These are phyloP conservation scores for Radopholus similis DNA, from an alignment of 1,140 invertebrate species.

Conservation along the genomic window DNA sequence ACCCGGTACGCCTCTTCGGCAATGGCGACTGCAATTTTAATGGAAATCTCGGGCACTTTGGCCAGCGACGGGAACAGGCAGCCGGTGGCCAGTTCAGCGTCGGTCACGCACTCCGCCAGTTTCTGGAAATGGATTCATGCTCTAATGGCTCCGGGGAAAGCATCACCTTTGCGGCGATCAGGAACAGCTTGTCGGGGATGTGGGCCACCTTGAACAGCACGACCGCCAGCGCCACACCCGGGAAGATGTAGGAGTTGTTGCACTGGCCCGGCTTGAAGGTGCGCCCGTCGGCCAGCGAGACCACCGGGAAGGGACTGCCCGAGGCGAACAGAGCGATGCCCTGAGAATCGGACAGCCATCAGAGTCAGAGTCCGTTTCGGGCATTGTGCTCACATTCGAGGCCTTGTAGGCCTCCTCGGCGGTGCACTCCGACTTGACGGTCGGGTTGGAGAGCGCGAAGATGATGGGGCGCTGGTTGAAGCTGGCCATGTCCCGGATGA, in stretches of 20 bases:
- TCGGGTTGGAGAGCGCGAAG: constrained; percentile 92
- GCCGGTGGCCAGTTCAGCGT: constrained; percentile 76
- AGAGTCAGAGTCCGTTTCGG: background rate
- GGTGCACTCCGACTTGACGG: constrained; percentile 90
- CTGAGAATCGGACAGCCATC: constrained; percentile 62
- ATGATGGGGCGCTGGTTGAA: constrained; percentile 83
- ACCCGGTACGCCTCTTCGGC: constrained; percentile 78
- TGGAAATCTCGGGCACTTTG: constrained; percentile 79
- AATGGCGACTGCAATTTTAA: constrained; percentile 78
- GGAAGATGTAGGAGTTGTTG: constrained; percentile 95
- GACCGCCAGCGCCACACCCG: constrained; percentile 83
- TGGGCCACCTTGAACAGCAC: constrained; percentile 75
- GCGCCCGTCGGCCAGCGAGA: constrained; percentile 71
- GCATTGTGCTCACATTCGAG: constrained; percentile 70
- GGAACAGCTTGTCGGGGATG: constrained; percentile 82
- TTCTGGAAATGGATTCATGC: constrained; percentile 5
- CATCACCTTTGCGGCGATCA: constrained; percentile 79
- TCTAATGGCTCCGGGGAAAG: background rate
- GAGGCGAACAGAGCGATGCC: constrained; percentile 83
- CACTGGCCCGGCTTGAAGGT: constrained; percentile 84
- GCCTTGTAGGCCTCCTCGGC: constrained; percentile 81
- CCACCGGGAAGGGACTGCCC: constrained; percentile 82
- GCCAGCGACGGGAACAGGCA: constrained; percentile 86
- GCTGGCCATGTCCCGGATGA: constrained; percentile 78
- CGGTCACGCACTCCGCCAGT: constrained; percentile 72